Evolutionary conservation across 2,888 invertebrate species (phyloP).

Genomic region (Selenia dentaria): DNA sequence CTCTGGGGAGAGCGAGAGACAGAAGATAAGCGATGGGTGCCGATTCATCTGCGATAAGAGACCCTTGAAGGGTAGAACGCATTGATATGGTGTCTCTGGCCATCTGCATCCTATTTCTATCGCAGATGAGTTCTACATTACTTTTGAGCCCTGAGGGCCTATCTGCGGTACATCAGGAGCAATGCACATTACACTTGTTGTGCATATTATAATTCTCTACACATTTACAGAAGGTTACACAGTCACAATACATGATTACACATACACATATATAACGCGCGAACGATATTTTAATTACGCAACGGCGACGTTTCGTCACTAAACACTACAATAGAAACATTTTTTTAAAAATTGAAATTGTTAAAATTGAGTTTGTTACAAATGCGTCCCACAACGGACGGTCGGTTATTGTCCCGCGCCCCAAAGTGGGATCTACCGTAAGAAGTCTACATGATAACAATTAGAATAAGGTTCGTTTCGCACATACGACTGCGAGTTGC

Average conservation of each 20-base stretch:
- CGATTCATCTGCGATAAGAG: slow-evolving; percentile 1
- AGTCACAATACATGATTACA: background rate
- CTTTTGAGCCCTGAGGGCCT: too few species aligned
- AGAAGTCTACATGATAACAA: too few species aligned
- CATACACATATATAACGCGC: background rate
- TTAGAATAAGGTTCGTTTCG: too few species aligned
- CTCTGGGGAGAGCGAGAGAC: background rate
- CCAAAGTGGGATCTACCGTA: background rate
- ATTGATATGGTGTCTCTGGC: too few species aligned
- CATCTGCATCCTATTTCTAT: too few species aligned
- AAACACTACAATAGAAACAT: background rate
- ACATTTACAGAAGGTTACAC: background rate
- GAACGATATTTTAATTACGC: background rate
- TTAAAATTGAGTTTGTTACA: background rate
- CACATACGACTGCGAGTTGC: too few species aligned
- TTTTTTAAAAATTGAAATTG: background rate
- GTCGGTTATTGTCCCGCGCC: background rate
- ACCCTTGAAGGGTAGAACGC: slow-evolving; percentile 5
- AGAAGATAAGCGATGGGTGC: slow-evolving; percentile 6
- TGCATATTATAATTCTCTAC: background rate
- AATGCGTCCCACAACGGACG: background rate
- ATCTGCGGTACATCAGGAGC: too few species aligned
- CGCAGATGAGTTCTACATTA: too few species aligned
- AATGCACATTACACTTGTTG: too few species aligned
- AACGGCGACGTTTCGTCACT: background rate